Evolutionary conservation across 2,797 vertebrate genomes (phyloP), one percentile per base, ranked within the genome.

Genomic region (Mus caroli): DNA sequence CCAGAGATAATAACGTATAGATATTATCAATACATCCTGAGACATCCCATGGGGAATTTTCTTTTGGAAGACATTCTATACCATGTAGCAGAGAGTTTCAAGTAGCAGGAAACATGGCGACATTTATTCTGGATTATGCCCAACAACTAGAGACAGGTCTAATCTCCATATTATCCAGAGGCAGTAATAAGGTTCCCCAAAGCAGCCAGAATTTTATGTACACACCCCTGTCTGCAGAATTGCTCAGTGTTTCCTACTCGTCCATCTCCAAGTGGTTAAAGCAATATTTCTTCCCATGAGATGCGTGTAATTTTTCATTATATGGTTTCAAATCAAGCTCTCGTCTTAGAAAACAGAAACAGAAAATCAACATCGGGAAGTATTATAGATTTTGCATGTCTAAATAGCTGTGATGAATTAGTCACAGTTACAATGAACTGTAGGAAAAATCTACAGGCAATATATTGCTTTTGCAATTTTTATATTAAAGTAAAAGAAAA

Each of bases 401-500:
- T 98, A 97, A 98, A 97, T 64, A 98, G 95, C 75, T 96, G 86
- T 90, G 95, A 98, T 96, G 97, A 98, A 98, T 98, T 98, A 97
- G 98, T 97, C 95, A 96, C 88, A 97, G 97, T 95, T 98, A 97
- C 96, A 97, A 94, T 60, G 96, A 98, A 98, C 92, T 94, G 94
- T 62, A 97, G 77, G 12, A 82, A 91, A 97, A 97, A 96, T 97
- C 94, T 85, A 97, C 67, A 97, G 97, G 97, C 97, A 98, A 98
- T 95, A 96, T 88, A 97, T n/a, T 97, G 94, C 97, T 97, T 97
- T 98, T 98, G 86, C 95, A 97, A 88, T 96, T 98, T 98, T 97
- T 97, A 97, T 79, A 97, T 1, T 94, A 96, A 97, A 96, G 94
- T 96, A 98, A 97, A 98, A 98, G 92, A 97, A 97, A 94, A 75